Conservation (phyloP, 2,888 invertebrate genomes). For the Macaria notata region DNA sequence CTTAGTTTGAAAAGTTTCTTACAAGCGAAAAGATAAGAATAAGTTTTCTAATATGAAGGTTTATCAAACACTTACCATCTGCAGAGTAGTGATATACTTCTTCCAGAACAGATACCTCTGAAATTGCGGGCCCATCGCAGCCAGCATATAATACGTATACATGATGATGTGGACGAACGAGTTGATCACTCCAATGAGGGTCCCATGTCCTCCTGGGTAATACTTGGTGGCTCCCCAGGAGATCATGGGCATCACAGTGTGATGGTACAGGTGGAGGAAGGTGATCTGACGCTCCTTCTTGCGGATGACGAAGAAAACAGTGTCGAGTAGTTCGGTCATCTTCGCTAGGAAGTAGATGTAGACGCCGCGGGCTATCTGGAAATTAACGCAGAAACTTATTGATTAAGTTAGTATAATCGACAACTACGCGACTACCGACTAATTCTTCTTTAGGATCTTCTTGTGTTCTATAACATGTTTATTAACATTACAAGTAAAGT, state of each 20-base stretch:
- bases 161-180: constrained; percentile 97
- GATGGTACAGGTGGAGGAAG: constrained; percentile 96
- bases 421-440: too few relatives aligned
- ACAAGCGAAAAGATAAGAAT: too few relatives aligned
- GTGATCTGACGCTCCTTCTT: constrained; percentile 95
- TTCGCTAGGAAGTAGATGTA: constrained; percentile 95
- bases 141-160: constrained; percentile 95
- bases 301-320: constrained; percentile 95
- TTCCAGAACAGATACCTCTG: constrained; percentile 97
- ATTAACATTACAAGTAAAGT: not conserved
- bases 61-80: constrained; percentile 42
- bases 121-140: constrained; percentile 93
- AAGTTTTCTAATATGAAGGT: too few relatives aligned
- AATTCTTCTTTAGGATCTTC: too few relatives aligned
- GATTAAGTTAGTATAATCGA: too few relatives aligned
- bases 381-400: too few relatives aligned
- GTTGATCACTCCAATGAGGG: constrained; percentile 94
- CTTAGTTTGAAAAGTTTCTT: too few relatives aligned
- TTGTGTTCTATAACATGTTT: not conserved
- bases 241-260: constrained; percentile 96
- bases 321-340: constrained; percentile 94
- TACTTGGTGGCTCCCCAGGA: constrained; percentile 97
- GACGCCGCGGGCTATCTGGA: constrained; percentile 86
- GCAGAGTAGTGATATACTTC: constrained; percentile 92
- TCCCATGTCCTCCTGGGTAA: constrained; percentile 93